These are phyloP conservation scores for Oriolus oriolus DNA, from an alignment of 2,113 vertebrate genomes.

Conservation along the genomic window DNA sequence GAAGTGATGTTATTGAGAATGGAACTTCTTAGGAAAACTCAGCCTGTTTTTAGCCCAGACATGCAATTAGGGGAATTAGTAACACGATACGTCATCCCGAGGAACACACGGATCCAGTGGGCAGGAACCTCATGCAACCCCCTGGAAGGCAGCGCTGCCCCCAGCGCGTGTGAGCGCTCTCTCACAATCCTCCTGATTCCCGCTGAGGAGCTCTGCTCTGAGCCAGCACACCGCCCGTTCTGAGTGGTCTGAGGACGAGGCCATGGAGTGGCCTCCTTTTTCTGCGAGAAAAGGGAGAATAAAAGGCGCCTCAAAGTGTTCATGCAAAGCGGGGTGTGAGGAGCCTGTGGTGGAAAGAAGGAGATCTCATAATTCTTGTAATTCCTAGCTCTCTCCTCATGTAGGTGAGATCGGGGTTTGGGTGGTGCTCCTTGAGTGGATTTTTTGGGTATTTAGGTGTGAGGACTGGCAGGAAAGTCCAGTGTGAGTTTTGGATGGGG, in stretches of 20 bases:
- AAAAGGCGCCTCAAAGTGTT: background rate
- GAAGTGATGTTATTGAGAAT: constrained; percentile 65
- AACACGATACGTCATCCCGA: constrained; percentile 65
- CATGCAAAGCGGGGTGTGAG: rapidly evolving
- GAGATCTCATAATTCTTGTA: background rate
- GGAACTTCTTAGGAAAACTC: constrained; percentile 76
- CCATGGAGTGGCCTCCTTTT: background rate
- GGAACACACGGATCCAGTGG: constrained; percentile 32
- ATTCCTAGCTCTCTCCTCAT: background rate
- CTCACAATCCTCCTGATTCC: background rate
- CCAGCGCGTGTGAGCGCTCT: background rate
- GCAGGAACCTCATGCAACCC: constrained; percentile 55
- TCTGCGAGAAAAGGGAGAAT: background rate
- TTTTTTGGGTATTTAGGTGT: background rate
- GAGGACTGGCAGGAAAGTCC: background rate
- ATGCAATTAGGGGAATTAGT: constrained; percentile 79
- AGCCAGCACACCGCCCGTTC: background rate
- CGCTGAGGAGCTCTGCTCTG: background rate
- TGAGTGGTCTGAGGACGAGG: background rate
- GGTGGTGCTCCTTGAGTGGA: rapidly evolving
- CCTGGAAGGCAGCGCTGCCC: constrained; percentile 34
- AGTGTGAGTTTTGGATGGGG: background rate
- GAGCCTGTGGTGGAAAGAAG: background rate
- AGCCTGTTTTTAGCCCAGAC: constrained; percentile 76
- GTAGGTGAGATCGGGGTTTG: background rate